A percentile compares a stretch with the other conserved stretches of the same genome.
These are phyloP conservation scores for Mallotus villosus DNA, from an alignment of 2,797 vertebrate genomes.

Conservation along the genomic window DNA sequence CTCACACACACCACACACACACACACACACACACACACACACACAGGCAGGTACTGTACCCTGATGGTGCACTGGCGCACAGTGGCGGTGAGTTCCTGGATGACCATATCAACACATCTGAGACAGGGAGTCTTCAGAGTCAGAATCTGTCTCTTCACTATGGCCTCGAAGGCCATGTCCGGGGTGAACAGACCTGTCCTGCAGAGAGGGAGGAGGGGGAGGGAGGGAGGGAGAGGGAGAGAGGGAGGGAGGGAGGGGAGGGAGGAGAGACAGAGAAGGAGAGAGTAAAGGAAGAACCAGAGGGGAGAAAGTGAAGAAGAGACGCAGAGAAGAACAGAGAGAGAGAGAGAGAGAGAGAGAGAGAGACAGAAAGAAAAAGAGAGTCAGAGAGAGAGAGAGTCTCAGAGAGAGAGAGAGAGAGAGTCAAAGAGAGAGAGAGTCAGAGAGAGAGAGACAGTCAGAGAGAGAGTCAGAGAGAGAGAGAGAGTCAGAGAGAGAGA, in stretches of 20 bases:
- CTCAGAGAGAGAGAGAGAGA: not conserved
- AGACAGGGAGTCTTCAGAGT: slow-evolving; percentile 85
- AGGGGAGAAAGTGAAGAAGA: not conserved
- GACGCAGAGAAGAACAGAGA: not conserved
- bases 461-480: not conserved
- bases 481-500: not conserved
- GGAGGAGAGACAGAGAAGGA: not conserved
- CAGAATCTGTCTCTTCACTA: slow-evolving; percentile 91
- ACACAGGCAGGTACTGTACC: slow-evolving; percentile 64
- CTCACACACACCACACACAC: slow-evolving; percentile 1
- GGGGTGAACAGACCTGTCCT: slow-evolving; percentile 88
- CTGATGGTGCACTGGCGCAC: slow-evolving; percentile 87
- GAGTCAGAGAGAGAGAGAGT: no score
- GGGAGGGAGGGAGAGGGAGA: not conserved
- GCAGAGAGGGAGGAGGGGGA: not conserved
- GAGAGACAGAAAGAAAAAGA: no score
- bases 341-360: no score
- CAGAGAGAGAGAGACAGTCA: not conserved
- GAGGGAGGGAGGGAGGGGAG: not conserved
- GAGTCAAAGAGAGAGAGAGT: not conserved
- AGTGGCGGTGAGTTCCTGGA: slow-evolving; percentile 86
- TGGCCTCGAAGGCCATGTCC: slow-evolving; percentile 91
- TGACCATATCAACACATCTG: slow-evolving; percentile 89
- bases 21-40: slow-evolving; percentile 1
- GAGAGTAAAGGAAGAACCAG: not conserved